Conservation (phyloP, 2,888 invertebrate species). For the Bhutanitis thaidina region DNA sequence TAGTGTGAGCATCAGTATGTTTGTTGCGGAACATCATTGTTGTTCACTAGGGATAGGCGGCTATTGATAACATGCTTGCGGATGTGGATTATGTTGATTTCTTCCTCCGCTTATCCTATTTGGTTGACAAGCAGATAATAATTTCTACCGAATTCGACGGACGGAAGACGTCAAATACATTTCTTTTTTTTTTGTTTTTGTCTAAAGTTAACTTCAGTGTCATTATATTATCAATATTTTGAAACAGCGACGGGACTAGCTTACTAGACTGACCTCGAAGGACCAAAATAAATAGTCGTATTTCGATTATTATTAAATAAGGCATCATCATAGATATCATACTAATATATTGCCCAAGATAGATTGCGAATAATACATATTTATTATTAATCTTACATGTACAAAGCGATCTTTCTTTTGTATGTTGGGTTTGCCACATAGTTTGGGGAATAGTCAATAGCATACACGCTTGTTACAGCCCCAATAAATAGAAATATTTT, state of each 20-base stretch:
- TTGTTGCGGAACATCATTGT: constrained; percentile 64
- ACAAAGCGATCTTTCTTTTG: no score
- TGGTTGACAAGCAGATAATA: no score
- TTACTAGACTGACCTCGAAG: constrained; percentile 9
- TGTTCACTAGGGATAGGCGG: constrained; percentile 50
- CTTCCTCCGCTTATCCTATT: constrained; percentile 30
- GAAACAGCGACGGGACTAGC: background rate
- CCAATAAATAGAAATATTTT: background rate
- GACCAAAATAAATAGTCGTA: constrained; percentile 4
- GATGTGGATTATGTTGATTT: constrained; percentile 49
- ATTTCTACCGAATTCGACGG: no score
- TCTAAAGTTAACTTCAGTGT: background rate
- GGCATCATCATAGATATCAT: background rate
- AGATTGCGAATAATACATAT: background rate
- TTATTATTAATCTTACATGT: background rate
- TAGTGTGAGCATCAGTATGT: constrained; percentile 63
- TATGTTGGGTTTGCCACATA: background rate
- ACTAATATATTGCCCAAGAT: constrained; percentile 9
- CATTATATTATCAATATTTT: background rate
- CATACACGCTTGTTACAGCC: background rate
- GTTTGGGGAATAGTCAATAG: background rate
- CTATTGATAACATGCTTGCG: constrained; percentile 54
- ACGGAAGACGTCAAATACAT: no score
- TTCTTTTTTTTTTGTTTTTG: no score
- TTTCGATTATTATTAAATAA: no score